These are phyloP conservation scores for Coelogynopora nodosa DNA, from an alignment of 2,888 invertebrate genomes.

Conservation along the genomic window DNA sequence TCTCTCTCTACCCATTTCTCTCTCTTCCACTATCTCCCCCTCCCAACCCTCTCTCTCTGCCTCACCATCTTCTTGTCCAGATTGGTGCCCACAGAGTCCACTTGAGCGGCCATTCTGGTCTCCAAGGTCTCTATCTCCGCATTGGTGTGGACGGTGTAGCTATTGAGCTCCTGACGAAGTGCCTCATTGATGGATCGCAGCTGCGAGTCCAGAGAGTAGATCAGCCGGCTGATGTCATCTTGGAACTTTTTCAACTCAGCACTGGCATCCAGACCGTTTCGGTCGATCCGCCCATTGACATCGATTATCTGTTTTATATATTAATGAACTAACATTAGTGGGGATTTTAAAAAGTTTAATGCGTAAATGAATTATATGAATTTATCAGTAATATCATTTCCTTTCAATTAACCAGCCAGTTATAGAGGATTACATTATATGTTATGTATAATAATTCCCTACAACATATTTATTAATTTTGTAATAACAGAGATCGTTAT, in stretches of 20 bases:
- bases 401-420: too few relatives aligned
- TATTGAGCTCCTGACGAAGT: not conserved
- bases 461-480: too few relatives aligned
- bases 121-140: not conserved
- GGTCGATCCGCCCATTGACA: not conserved
- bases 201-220: constrained; percentile 10
- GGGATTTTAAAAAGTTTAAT: too few relatives aligned
- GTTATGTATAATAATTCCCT: too few relatives aligned
- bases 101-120: not conserved
- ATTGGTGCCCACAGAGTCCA: not conserved
- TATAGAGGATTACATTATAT: too few relatives aligned
- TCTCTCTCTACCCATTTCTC: too few relatives aligned
- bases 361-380: too few relatives aligned
- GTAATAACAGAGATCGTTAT: too few relatives aligned
- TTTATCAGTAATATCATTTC: too few relatives aligned
- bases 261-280: not conserved
- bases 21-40: too few relatives aligned
- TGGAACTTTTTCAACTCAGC: not conserved
- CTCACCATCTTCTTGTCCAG: constrained; percentile 14
- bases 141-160: not conserved
- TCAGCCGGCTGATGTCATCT: not conserved
- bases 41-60: not conserved
- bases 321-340: too few relatives aligned
- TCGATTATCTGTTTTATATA: not conserved
- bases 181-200: not conserved